Evolutionary conservation across 1,140 invertebrate genomes (phyloP), one percentile per base, ranked within the genome.

Genomic region (Drosophila nigromelanica): DNA sequence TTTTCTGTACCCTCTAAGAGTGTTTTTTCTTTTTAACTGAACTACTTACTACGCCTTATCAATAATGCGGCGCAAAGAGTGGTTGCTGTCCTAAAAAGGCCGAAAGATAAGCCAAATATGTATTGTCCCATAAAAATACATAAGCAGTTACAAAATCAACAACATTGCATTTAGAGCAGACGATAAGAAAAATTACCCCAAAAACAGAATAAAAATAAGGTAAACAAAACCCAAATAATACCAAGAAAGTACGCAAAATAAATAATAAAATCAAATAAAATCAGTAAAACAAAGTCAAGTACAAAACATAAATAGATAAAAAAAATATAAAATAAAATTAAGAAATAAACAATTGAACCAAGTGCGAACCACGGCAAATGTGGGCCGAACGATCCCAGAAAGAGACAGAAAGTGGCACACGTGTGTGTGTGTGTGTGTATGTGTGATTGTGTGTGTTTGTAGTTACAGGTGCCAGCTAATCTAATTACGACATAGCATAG

Each of bases 381-480:
- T 75, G 56, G 73, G 73, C 56, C 68, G 48, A 54, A 15, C 27
- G 60, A 62, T 52, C 47, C 43, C 35, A 48, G 56, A 73, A 52
- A 55, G 14, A 54, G 30, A 18, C 21, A 59, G 62, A 83, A 85
- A 80, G 66, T 85, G 73, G 72, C 62, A 80, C 76, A 71, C 21
- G 40, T 52, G 59, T 12, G 39, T 18, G 60, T 51, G 37, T 50
- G 40, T 60, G 56, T 40, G 30, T 40, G 39, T 61, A 10, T 63
- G 33, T 33, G 59, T 50, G 50, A 55, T 4, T 33, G 30, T 8
- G 30, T 35, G 60, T 51, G 37, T 50, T 45, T 60, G 56, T 40
- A 67, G 51, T 60, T 51, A 61, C 80, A 85, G 80, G 80, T 85
- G 80, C 48, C 45, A 70, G 72, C 52, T 87, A 86, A 87, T 86